Conservation (phyloP, 2,797 vertebrate species). For the Gambelia wislizenii region DNA sequence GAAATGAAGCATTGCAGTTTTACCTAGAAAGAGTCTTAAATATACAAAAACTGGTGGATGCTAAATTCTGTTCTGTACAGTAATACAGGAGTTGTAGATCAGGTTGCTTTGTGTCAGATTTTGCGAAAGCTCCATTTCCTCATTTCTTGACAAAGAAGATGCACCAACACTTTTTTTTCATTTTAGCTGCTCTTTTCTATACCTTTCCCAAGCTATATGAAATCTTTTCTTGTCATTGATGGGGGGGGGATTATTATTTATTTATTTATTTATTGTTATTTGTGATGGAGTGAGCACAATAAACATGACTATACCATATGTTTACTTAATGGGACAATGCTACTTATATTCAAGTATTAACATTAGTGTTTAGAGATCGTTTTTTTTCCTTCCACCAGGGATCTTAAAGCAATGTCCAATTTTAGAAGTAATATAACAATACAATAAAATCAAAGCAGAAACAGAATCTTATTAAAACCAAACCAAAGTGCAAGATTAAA, state of each 20-base stretch:
- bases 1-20: neutral
- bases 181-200: neutral
- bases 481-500: neutral
- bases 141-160: neutral
- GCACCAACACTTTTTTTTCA: neutral
- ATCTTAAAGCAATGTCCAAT: neutral
- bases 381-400: neutral
- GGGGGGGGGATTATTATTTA: neutral
- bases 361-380: neutral
- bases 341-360: neutral
- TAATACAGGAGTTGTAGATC: too few relatives aligned
- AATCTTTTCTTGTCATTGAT: neutral
- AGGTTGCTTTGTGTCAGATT: neutral
- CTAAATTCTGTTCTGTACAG: neutral
- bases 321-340: neutral
- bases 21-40: neutral
- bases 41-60: neutral
- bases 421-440: neutral
- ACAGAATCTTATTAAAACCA: neutral
- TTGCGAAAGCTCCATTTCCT: neutral
- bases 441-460: conserved; percentile 1
- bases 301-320: neutral
- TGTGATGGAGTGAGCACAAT: neutral
- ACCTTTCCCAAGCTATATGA: neutral
- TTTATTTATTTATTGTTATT: neutral